Percentiles rank a stretch among this genome's conserved stretches.
Conservation (phyloP, 2,888 invertebrate species). For the Heteropelma amictum region DNA sequence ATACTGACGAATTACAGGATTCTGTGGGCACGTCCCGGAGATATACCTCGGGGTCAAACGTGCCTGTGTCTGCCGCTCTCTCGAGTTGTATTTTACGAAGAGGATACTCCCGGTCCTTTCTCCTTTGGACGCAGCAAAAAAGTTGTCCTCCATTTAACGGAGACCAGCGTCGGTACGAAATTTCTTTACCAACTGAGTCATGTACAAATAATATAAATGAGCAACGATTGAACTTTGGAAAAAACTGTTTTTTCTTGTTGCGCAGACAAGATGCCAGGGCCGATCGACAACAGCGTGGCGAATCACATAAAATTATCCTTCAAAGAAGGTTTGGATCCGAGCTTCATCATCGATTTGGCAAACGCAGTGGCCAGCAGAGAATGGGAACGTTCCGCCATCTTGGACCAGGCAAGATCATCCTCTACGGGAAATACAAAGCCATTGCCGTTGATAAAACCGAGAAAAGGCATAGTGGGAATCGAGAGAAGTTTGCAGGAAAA, state of each 20-base stretch:
- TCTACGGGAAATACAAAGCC: constrained; percentile 54
- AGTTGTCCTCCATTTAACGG: constrained; percentile 86
- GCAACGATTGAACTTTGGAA: too few species aligned
- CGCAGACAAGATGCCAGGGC: constrained; percentile 85
- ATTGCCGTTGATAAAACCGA: constrained; percentile 82
- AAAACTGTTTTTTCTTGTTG: too few species aligned
- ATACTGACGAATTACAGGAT: constrained; percentile 91
- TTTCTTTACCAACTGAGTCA: background rate
- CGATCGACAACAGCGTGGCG: constrained; percentile 84
- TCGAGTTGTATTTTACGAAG: constrained; percentile 88
- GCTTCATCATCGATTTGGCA: constrained; percentile 82
- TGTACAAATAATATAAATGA: too few species aligned
- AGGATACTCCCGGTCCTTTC: constrained; percentile 88
- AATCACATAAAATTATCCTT: constrained; percentile 92
- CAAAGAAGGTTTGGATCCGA: constrained; percentile 87
- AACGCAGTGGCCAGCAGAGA: constrained; percentile 82
- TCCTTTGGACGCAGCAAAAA: constrained; percentile 90
- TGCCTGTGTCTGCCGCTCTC: constrained; percentile 85
- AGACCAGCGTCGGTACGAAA: constrained; percentile 74
- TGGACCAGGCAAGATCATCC: constrained; percentile 42
- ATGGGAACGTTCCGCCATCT: constrained; percentile 81
- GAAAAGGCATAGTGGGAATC: constrained; percentile 96
- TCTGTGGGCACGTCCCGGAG: constrained; percentile 89
- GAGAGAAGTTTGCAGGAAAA: constrained; percentile 95
- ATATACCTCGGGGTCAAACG: constrained; percentile 84